Evolutionary conservation across 2,797 vertebrate genomes (phyloP).

Genomic region (Coranthus polyacanthus): DNA sequence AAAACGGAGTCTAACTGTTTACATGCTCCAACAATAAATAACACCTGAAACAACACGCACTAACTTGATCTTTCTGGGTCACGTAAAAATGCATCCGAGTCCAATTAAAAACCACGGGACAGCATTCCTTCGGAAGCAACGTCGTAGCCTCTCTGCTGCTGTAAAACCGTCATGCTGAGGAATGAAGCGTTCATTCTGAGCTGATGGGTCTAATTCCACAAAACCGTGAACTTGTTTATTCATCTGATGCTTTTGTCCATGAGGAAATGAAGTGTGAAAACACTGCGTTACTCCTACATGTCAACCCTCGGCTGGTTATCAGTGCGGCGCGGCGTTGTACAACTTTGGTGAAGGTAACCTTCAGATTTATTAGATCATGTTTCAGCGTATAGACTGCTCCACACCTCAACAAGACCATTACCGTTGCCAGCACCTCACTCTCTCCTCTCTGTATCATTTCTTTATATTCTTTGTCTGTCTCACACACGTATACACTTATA

Average conservation of each 20-base stretch:
- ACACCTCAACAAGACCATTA: slow-evolving; percentile 49
- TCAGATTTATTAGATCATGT: slow-evolving; percentile 54
- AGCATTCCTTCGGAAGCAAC: slow-evolving; percentile 16
- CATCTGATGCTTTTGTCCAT: slow-evolving; percentile 28
- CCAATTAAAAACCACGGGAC: slow-evolving; percentile 50
- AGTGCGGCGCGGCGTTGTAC: slow-evolving; percentile 7
- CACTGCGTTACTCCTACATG: slow-evolving; percentile 20
- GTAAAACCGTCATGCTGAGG: slow-evolving; percentile 2
- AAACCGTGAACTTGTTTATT: slow-evolving; percentile 27
- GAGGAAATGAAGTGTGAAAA: slow-evolving; percentile 52
- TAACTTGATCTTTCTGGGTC: slow-evolving; percentile 23
- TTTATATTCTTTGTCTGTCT: slow-evolving; percentile 19
- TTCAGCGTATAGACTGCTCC: slow-evolving; percentile 52
- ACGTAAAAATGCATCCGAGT: slow-evolving; percentile 30
- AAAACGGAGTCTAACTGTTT: slow-evolving; percentile 34
- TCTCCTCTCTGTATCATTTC: slow-evolving; percentile 26
- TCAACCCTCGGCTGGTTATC: slow-evolving; percentile 36
- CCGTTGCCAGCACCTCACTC: slow-evolving; percentile 37
- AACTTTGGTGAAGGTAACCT: slow-evolving; percentile 49
- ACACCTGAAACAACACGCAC: slow-evolving; percentile 47
- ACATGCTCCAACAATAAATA: slow-evolving; percentile 43
- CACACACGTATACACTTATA: slow-evolving; percentile 35
- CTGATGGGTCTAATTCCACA: neutral
- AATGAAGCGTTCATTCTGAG: neutral
- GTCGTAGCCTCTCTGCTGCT: slow-evolving; percentile 7